Evolutionary conservation across 2,113 vertebrate genomes (phyloP), one percentile per base, ranked within the genome.

Genomic region (Scartelaos histophorus): DNA sequence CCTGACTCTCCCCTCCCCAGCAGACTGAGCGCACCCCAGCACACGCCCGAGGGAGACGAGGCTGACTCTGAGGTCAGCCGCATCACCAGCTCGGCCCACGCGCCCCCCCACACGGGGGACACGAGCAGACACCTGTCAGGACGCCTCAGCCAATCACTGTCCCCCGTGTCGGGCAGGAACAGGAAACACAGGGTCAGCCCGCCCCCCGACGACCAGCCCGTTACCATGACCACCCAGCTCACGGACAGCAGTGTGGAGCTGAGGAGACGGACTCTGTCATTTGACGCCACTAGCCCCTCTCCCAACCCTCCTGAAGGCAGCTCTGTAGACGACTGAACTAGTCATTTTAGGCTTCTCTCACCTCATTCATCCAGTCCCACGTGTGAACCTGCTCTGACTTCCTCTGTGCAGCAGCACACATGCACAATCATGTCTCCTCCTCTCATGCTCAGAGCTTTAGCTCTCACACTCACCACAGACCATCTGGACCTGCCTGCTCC

Each of bases 101-200:
- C 75, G 88, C 92, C 0, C 57, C 89, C 93, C 60, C 87, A 87
- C 85, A 92, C 94, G 13, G 92, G 92, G 0, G 85, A 86, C 80
- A 86, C 71, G 74, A 85, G 83, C 61, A 76, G 83, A 86, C 87
- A 85, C 67, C 87, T 87, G 0, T 53, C 88, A 67, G 70, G 82
- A 69, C 88, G 82, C 54, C 75, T 81, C 93, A 88, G 82, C 71
- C 93, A 84, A 51, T 72, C 65, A 0, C 94, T 94, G 57, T 93
- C 95, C 0, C 95, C 94, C 0, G 89, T 92, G 0, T 93, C 93
- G n/a, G 81, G 74, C 69, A 75, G 69, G 81, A 86, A 78, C 81
- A 92, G 94, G 82, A 98, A 98, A 91, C 95, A 97, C 91, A 96
- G 97, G 83, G 93, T 95, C 94, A 98, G 97, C 79, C 97, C 97